Conservation (phyloP, 2,113 vertebrate species). For the Fukomys damarensis region DNA sequence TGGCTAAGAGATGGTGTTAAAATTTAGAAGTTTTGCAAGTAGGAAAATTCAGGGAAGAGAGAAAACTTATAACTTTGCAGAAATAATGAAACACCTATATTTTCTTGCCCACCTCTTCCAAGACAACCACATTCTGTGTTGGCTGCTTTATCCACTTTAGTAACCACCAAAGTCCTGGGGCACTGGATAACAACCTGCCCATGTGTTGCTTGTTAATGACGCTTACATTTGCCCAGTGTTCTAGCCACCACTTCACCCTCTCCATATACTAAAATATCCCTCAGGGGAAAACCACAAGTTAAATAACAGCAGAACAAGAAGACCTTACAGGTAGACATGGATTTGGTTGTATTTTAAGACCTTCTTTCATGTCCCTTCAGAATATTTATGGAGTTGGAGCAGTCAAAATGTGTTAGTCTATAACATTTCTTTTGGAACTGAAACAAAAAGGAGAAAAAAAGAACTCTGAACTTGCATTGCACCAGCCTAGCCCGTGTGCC, state of each 20-base stretch:
- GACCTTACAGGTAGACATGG: constrained; percentile 48
- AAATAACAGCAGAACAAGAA: constrained; percentile 64
- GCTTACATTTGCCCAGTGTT: background rate
- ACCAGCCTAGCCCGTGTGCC: constrained; percentile 1
- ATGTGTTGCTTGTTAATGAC: background rate
- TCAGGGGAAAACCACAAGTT: constrained; percentile 41
- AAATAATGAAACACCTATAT: constrained; percentile 56
- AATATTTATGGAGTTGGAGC: constrained; percentile 64
- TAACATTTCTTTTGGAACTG: constrained; percentile 43
- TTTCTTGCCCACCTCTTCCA: constrained; percentile 18
- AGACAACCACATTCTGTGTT: background rate
- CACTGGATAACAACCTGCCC: background rate
- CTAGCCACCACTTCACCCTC: constrained; percentile 7
- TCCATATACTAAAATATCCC: constrained; percentile 50
- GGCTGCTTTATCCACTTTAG: background rate
- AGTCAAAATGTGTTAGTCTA: constrained; percentile 55
- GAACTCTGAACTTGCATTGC: constrained; percentile 60
- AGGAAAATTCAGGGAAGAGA: constrained; percentile 24
- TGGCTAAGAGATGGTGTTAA: constrained; percentile 55
- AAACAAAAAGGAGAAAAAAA: background rate
- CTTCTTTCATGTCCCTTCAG: constrained; percentile 56
- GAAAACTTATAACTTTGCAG: constrained; percentile 10
- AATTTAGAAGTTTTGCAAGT: constrained; percentile 57
- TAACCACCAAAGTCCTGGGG: background rate
- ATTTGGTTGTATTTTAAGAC: constrained; percentile 57